Conservation (phyloP, 2,113 vertebrate species). For the Uropsilus gracilis region DNA sequence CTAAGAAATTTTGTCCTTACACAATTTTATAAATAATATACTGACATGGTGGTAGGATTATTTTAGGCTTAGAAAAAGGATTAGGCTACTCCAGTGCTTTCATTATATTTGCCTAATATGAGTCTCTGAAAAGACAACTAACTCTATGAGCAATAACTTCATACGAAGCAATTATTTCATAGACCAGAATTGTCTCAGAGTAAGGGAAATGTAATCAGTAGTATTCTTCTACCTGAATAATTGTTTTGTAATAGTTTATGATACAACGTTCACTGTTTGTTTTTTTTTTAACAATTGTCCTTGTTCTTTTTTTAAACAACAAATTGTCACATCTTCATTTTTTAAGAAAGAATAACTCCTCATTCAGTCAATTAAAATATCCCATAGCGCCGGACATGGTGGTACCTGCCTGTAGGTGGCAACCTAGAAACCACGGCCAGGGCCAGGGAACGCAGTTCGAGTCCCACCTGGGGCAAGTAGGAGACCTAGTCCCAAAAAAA, state of each 20-base stretch:
- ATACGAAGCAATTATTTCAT: not conserved
- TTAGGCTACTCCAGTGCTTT: not conserved
- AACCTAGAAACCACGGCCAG: too few species aligned
- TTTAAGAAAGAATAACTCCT: not conserved
- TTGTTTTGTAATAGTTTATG: constrained; percentile 7
- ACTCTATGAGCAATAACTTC: not conserved
- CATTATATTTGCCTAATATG: not conserved
- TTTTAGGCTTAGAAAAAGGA: not conserved
- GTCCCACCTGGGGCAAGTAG: too few species aligned
- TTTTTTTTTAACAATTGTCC: not conserved
- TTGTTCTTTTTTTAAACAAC: constrained; percentile 34
- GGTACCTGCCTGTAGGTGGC: too few species aligned
- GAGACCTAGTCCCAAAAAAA: too few species aligned
- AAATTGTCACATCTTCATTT: constrained; percentile 21
- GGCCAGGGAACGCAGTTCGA: too few species aligned
- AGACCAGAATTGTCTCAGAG: not conserved
- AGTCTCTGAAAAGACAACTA: constrained; percentile 29
- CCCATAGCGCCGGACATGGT: too few species aligned
- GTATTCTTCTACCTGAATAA: not conserved
- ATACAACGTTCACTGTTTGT: not conserved
- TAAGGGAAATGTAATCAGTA: not conserved
- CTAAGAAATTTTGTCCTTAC: not conserved
- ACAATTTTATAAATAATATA: constrained; percentile 8
- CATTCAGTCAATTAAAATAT: constrained; percentile 41
- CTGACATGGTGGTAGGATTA: not conserved